Percentiles rank a stretch among this genome's conserved stretches.
phyloP scores from a whole-genome alignment of 2,797 vertebrate genomes.

The Margarornis squamiger region DNA sequence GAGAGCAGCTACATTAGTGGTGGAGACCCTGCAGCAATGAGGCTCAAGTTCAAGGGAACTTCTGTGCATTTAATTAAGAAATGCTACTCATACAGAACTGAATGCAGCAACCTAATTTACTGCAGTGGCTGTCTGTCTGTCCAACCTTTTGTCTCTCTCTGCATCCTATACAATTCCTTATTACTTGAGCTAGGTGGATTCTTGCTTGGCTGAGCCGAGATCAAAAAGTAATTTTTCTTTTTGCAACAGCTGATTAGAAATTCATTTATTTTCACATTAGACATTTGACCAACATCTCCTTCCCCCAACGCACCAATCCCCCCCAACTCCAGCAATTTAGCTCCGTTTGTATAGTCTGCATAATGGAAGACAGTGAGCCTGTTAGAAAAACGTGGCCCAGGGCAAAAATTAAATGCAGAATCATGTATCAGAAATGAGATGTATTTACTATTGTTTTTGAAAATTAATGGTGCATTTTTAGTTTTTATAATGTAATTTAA shows the following conservation, averaged over 20 bases:
- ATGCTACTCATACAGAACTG: constrained; percentile 49
- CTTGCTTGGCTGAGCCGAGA: constrained; percentile 83
- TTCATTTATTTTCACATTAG: constrained; percentile 87
- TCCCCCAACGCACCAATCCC: constrained; percentile 5
- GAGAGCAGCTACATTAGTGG: neutral
- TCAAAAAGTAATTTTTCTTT: constrained; percentile 86
- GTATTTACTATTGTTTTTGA: constrained; percentile 96
- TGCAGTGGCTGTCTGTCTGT: neutral
- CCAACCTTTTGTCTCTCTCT: constrained; percentile 62
- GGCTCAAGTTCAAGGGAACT: neutral
- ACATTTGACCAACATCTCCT: constrained; percentile 75
- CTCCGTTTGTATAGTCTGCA: constrained; percentile 88
- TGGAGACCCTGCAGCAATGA: constrained; percentile 14
- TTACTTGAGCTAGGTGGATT: constrained; percentile 74
- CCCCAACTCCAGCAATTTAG: constrained; percentile 82
- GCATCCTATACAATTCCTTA: constrained; percentile 37
- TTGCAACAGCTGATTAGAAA: constrained; percentile 89
- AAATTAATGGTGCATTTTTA: constrained; percentile 99
- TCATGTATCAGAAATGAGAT: constrained; percentile 88
- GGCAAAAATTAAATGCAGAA: constrained; percentile 91
- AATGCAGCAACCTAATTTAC: constrained; percentile 38
- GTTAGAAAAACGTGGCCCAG: constrained; percentile 82
- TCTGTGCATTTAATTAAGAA: constrained; percentile 60
- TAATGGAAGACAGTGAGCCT: constrained; percentile 91
- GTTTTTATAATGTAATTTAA: constrained; percentile 99